Evolutionary conservation across 1,140 invertebrate species (phyloP).

Genomic region (Aphelinus certus): DNA sequence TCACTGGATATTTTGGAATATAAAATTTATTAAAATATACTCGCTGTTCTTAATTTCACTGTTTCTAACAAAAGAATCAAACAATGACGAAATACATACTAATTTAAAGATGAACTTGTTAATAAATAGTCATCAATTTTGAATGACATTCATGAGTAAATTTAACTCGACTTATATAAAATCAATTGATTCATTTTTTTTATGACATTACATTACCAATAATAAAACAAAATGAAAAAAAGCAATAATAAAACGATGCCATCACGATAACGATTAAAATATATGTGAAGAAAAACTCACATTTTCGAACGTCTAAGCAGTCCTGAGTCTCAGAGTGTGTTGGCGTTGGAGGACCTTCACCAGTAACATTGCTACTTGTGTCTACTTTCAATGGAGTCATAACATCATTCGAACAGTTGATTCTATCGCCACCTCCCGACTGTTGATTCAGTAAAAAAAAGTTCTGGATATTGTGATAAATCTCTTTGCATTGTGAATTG

Average conservation of each 20-base stretch:
- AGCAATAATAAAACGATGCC: not conserved
- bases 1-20: conserved; percentile 50
- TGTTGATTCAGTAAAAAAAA: conserved; percentile 33
- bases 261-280: not conserved
- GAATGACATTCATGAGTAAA: too few relatives aligned
- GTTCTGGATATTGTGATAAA: too few relatives aligned
- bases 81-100: too few relatives aligned
- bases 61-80: too few relatives aligned
- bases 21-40: too few relatives aligned
- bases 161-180: too few relatives aligned
- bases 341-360: conserved; percentile 74
- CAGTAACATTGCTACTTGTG: conserved; percentile 65
- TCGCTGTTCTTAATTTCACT: too few relatives aligned
- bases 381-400: conserved; percentile 69
- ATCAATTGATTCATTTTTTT: not conserved
- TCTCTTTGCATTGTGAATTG: too few relatives aligned
- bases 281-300: conserved; percentile 53
- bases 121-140: too few relatives aligned
- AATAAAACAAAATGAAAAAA: not conserved
- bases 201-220: not conserved
- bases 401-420: conserved; percentile 59
- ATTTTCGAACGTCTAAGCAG: conserved; percentile 70
- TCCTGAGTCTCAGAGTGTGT: conserved; percentile 77
- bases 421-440: conserved; percentile 58
- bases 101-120: too few relatives aligned